Percentiles rank a stretch among this genome's conserved stretches.
These are phyloP conservation scores for Camponotus vicinus DNA, from an alignment of 1,140 invertebrate species.

Conservation along the genomic window DNA sequence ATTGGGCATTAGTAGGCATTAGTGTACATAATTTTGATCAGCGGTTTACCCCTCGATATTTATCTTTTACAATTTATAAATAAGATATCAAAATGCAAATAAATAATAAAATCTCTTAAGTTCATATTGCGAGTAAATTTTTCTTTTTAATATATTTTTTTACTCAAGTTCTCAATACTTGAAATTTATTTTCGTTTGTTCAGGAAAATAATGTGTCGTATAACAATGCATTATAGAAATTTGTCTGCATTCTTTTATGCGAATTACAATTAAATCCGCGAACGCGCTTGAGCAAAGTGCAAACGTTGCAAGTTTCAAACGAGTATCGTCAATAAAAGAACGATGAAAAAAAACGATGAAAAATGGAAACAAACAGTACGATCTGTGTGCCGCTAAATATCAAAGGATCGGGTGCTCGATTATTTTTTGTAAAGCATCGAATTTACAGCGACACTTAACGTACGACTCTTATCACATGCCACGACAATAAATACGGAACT, in stretches of 20 bases:
- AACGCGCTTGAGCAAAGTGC: constrained; percentile 2
- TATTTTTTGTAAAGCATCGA: not conserved
- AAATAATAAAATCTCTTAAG: not conserved
- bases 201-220: not conserved
- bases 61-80: constrained; percentile 7
- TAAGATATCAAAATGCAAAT: not conserved
- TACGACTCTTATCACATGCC: not conserved
- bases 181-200: constrained; percentile 7
- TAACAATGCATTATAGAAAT: not conserved
- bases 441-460: constrained; percentile 30
- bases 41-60: not conserved
- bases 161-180: not conserved
- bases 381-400: constrained; percentile 21
- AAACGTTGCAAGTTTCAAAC: constrained; percentile 10
- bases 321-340: constrained; percentile 34
- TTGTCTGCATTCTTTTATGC: not conserved
- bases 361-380: constrained; percentile 22
- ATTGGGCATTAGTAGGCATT: no score
- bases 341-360: not conserved
- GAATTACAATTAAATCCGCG: not conserved
- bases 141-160: not conserved
- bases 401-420: constrained; percentile 16
- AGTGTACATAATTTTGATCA: no score
- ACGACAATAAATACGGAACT: not conserved
- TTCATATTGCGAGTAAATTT: not conserved